These are phyloP conservation scores for Pocillopora damicornis DNA, from an alignment of 64 coral and sea anemone genomes.

Conservation along the genomic window DNA sequence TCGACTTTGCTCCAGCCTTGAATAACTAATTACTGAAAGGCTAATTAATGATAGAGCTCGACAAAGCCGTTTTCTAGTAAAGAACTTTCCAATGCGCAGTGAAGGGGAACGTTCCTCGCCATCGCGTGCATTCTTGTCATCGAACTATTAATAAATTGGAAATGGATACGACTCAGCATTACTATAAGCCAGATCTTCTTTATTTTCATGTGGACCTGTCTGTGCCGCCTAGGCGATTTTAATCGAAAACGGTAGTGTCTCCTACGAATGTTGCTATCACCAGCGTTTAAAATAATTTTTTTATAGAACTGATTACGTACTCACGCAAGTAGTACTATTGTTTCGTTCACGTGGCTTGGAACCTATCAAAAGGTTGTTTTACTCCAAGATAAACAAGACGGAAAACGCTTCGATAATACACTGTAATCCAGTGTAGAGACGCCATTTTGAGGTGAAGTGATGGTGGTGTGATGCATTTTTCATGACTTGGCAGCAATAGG, in stretches of 20 bases:
- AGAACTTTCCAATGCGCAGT: neutral
- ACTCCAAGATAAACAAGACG: conserved; percentile 20
- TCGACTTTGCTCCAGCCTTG: neutral
- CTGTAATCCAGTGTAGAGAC: neutral
- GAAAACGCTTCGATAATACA: neutral
- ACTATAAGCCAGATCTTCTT: neutral
- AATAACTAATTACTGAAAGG: neutral
- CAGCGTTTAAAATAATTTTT: neutral
- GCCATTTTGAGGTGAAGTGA: neutral
- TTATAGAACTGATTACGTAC: neutral
- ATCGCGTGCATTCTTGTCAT: neutral
- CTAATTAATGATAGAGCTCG: neutral
- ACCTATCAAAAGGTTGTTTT: conserved; percentile 16
- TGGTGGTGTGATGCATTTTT: conserved; percentile 7
- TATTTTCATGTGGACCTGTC: neutral
- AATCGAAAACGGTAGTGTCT: neutral
- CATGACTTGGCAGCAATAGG: conserved; percentile 19
- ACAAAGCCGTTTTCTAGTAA: neutral
- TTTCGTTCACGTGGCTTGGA: conserved; percentile 20
- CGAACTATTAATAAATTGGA: neutral
- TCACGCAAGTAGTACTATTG: neutral
- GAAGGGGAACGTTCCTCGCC: neutral
- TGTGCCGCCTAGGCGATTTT: neutral
- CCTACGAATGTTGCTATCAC: neutral
- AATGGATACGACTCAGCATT: neutral